Percentiles rank a stretch among this genome's conserved stretches.
Evolutionary conservation across 2,113 vertebrate genomes (phyloP).

Genomic region (Theristicus caerulescens): DNA sequence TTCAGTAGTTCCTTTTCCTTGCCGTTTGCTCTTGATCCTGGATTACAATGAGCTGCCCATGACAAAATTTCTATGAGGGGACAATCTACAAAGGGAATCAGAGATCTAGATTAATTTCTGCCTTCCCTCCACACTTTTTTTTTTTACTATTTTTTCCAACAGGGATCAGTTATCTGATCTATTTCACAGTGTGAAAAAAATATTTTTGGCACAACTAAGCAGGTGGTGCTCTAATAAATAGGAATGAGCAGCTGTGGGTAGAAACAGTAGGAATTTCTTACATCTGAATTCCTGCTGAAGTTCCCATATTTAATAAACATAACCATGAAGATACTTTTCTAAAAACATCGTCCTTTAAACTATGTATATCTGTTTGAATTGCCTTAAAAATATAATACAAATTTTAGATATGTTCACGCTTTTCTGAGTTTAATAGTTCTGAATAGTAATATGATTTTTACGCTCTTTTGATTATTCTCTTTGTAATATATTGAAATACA

Average conservation of each 20-base stretch:
- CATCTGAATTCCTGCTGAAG: not conserved
- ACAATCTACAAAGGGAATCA: not conserved
- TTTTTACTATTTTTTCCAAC: not conserved
- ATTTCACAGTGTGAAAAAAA: not conserved
- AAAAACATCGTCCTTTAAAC: not conserved
- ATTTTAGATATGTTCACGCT: not conserved
- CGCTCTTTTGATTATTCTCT: not conserved
- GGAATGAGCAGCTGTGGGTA: not conserved
- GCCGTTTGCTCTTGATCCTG: not conserved
- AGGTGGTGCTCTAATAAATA: not conserved
- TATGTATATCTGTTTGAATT: not conserved
- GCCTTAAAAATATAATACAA: not conserved
- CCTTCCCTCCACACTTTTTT: not conserved
- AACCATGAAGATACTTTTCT: not conserved
- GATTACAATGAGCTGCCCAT: not conserved
- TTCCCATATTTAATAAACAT: not conserved
- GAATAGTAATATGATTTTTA: not conserved
- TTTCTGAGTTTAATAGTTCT: not conserved
- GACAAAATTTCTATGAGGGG: not conserved
- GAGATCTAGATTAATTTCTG: not conserved
- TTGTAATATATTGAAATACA: not conserved
- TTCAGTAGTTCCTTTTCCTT: not conserved
- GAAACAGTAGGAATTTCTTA: not conserved
- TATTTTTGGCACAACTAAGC: not conserved
- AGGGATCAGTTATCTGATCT: not conserved